Base-by-base conservation (phyloP, 2,888 invertebrate genomes). In the Epinotia bilunana region DNA sequence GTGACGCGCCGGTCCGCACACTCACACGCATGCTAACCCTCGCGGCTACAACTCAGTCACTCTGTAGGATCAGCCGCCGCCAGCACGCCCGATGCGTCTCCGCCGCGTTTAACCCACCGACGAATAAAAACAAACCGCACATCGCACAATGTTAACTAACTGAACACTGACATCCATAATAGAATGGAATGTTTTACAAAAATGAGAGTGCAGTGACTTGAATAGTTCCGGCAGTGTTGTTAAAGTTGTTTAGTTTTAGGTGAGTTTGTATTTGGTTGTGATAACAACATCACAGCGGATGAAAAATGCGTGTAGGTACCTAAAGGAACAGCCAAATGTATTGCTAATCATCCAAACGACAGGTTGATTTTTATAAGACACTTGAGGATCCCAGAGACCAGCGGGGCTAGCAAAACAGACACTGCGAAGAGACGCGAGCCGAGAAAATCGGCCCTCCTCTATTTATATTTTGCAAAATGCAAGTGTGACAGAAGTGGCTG, bases 191-290 rank as follows among this genome's bases (percentile, higher is more conserved):
- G 28, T 28, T 28, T 63, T n/a, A 74, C 58, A 58, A 74, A 49
- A 68, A 74, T 65, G 58, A 65, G 43, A 74, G 74, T 74, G 74
- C 64, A 65, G 70, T 74, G 70, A 74, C 16, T 73, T 75, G 65
- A 16, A 72, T 39, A 63, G 55, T 60, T 55, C 28, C 43, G 18
- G 74, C 67, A 64, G 46, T 68, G 64, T 73, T 72, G 53, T 62
- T 81, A 76, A 76, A 75, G 74, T 81, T 81, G 75, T 70, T 74
- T 74, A 39, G 58, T 68, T 53, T 83, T 79, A 82, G 84, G 85
- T 86, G 80, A 86, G 86, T 87, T 77, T 85, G 83, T 83, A 83
- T 28, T 80, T 83, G 80, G 80, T 83, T 79, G 77, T 81, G 78
- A 77, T 78, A 68, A 58, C 68, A 68, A 58, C 23, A 69, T 46